A percentile compares a stretch with the other conserved stretches of the same genome.
These are phyloP conservation scores for Spheniscus mendiculus DNA, from an alignment of 2,113 vertebrate genomes.

Conservation along the genomic window DNA sequence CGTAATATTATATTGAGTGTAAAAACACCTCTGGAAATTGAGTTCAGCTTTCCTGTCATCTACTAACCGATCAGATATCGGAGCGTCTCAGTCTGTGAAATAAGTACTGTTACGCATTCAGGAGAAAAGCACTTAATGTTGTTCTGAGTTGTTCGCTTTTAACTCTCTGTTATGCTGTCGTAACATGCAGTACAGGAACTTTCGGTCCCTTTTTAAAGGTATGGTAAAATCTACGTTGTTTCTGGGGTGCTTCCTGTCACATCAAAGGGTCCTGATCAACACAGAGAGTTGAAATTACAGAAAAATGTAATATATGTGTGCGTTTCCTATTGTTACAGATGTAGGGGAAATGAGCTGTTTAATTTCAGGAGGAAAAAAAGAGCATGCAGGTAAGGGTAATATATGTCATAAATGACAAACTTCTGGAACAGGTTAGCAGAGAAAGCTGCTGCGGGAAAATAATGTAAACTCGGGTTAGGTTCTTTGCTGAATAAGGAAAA, in stretches of 20 bases:
- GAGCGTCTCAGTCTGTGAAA: background rate
- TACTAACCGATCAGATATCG: background rate
- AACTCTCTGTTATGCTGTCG: rapidly evolving
- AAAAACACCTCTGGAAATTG: background rate
- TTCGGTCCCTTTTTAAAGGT: background rate
- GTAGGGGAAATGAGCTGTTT: background rate
- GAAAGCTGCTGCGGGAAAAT: background rate
- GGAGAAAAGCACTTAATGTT: background rate
- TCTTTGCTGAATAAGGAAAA: background rate
- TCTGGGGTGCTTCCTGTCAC: background rate
- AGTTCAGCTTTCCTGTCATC: background rate
- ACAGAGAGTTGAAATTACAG: background rate
- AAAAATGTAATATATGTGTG: background rate
- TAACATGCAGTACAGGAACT: background rate
- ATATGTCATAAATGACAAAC: background rate
- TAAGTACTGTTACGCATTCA: background rate
- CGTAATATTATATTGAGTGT: rapidly evolving
- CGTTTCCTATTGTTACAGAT: background rate
- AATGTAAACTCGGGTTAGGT: background rate
- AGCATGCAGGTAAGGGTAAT: background rate
- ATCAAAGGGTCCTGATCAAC: background rate
- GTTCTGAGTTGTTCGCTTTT: background rate
- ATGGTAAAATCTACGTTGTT: background rate
- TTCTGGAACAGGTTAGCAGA: background rate
- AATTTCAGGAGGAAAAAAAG: background rate